These are phyloP conservation scores for Drosophila colorata DNA, from an alignment of 2,888 invertebrate species.

Conservation along the genomic window DNA sequence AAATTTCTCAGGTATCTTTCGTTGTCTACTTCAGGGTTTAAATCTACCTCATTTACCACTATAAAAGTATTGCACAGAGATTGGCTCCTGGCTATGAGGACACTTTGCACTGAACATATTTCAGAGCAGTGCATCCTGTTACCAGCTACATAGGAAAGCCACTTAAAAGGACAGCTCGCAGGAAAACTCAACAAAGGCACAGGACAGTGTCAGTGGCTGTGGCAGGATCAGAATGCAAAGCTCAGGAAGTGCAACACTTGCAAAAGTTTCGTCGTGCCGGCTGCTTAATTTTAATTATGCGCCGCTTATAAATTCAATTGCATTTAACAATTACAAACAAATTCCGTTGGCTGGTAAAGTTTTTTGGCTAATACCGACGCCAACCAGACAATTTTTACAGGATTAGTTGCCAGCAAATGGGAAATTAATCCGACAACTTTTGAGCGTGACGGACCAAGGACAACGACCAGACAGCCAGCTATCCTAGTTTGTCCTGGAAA, in stretches of 20 bases:
- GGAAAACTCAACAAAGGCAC: constrained; percentile 25
- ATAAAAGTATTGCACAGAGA: background rate
- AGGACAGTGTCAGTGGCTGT: constrained; percentile 9
- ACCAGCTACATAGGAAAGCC: constrained; percentile 20
- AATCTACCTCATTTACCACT: constrained; percentile 11
- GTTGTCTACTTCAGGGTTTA: background rate
- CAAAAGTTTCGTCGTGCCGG: constrained; percentile 66
- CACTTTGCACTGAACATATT: constrained; percentile 26
- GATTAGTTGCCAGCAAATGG: constrained; percentile 72
- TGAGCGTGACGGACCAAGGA: constrained; percentile 21
- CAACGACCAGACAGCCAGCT: constrained; percentile 14
- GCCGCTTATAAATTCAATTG: constrained; percentile 78
- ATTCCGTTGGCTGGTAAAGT: constrained; percentile 46
- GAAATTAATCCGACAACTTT: constrained; percentile 72
- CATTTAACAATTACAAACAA: constrained; percentile 78
- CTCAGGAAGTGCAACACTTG: constrained; percentile 68
- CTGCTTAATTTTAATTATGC: constrained; percentile 80
- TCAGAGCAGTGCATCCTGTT: constrained; percentile 38
- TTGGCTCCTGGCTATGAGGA: constrained; percentile 13
- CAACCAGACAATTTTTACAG: constrained; percentile 71
- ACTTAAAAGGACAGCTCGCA: constrained; percentile 42
- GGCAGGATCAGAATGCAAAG: constrained; percentile 26
- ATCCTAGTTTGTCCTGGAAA: constrained; percentile 7
- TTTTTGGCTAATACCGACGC: constrained; percentile 31
- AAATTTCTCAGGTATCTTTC: background rate